These are phyloP conservation scores for Rhodinocichla rosea DNA, from an alignment of 2,113 vertebrate genomes.

Conservation along the genomic window DNA sequence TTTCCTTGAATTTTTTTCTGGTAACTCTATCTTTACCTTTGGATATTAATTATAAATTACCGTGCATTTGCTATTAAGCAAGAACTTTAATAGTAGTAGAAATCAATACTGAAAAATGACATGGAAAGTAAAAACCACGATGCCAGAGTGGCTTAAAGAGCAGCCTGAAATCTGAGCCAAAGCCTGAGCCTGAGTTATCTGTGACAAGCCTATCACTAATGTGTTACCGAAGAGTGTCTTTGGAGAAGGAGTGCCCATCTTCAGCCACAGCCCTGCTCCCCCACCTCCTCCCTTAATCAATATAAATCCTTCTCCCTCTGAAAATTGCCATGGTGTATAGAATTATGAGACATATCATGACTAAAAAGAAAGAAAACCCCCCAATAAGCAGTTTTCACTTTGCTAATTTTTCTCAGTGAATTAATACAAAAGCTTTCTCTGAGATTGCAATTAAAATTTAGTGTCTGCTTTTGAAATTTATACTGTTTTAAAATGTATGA, in stretches of 20 bases:
- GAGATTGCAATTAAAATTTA: conserved; percentile 78
- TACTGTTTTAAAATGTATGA: conserved; percentile 76
- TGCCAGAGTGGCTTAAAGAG: conserved; percentile 47
- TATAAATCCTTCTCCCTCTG: conserved; percentile 71
- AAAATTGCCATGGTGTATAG: conserved; percentile 63
- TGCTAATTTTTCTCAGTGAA: conserved; percentile 73
- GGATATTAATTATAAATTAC: conserved; percentile 63
- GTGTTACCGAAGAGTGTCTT: conserved; percentile 29
- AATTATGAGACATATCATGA: conserved; percentile 64
- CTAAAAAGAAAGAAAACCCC: conserved; percentile 67
- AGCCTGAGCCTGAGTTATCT: conserved; percentile 15
- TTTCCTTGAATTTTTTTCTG: background rate
- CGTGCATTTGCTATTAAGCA: conserved; percentile 44
- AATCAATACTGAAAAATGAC: conserved; percentile 66
- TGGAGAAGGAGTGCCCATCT: conserved; percentile 44
- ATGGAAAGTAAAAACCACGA: conserved; percentile 44
- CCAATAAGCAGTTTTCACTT: conserved; percentile 75
- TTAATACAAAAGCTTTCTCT: conserved; percentile 75
- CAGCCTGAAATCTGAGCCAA: conserved; percentile 51
- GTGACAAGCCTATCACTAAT: conserved; percentile 44
- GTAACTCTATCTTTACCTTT: conserved; percentile 37
- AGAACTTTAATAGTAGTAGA: conserved; percentile 47
- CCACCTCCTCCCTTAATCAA: conserved; percentile 50
- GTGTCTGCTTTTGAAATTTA: conserved; percentile 76
- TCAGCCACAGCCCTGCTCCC: conserved; percentile 41